These are phyloP conservation scores for Malurus cyaneus DNA, from an alignment of 2,113 vertebrate species.

Conservation along the genomic window DNA sequence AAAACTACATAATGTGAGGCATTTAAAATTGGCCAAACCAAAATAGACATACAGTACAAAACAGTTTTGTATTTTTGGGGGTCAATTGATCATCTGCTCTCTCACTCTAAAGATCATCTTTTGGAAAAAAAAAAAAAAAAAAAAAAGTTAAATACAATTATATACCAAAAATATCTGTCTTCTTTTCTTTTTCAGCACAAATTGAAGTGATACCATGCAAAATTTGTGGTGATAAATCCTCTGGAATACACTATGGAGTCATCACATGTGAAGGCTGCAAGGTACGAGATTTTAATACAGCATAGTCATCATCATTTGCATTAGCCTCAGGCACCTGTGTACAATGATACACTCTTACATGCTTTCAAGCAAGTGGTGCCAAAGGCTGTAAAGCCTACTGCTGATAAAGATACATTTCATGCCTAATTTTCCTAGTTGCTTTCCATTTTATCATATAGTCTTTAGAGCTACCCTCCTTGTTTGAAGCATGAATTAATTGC, in stretches of 20 bases:
- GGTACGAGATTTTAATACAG: constrained; percentile 76
- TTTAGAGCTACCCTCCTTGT: background rate
- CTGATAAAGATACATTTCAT: background rate
- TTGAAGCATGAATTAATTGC: constrained; percentile 21
- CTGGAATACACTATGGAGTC: constrained; percentile 99
- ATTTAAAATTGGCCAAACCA: background rate
- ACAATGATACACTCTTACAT: background rate
- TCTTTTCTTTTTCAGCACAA: constrained; percentile 88
- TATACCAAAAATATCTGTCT: constrained; percentile 36
- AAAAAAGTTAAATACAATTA: background rate
- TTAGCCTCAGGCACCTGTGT: background rate
- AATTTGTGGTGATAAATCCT: constrained; percentile 99
- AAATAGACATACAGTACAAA: background rate
- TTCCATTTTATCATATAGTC: background rate
- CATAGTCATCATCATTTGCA: background rate
- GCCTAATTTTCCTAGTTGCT: background rate
- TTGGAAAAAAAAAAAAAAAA: background rate
- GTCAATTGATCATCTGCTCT: background rate
- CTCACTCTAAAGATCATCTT: background rate
- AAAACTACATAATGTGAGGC: background rate
- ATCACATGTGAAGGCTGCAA: constrained; percentile 99
- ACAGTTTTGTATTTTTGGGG: background rate
- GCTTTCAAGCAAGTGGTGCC: background rate
- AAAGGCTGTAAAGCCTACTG: background rate
- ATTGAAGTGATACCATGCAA: constrained; percentile 99